Percentiles rank a stretch among this genome's conserved stretches.
These are phyloP conservation scores for Amphimedon queenslandica DNA, from an alignment of 37 sponge, comb jelly and placozoan genomes.

Conservation along the genomic window DNA sequence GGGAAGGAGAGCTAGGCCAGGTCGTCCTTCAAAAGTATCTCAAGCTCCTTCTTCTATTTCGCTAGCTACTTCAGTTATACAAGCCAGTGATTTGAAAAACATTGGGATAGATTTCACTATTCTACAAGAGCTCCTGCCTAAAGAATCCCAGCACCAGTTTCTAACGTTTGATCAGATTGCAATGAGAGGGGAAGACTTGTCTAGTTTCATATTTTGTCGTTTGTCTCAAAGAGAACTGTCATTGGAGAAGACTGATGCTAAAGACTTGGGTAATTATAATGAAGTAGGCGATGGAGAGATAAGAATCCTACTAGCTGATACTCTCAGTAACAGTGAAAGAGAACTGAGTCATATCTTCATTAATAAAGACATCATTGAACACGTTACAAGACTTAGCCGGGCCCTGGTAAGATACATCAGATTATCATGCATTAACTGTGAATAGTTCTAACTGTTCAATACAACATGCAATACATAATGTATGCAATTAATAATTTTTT, in stretches of 20 bases:
- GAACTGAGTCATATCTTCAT: constrained; percentile 16
- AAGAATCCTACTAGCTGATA: constrained; percentile 20
- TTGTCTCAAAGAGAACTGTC: not conserved
- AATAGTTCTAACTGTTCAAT: no score
- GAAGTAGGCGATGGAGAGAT: constrained; percentile 67
- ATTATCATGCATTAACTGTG: no score
- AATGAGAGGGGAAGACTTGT: constrained; percentile 69
- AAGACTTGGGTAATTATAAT: not conserved
- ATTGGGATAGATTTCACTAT: constrained; percentile 31
- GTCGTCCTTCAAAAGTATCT: constrained; percentile 4
- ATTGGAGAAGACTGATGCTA: not conserved
- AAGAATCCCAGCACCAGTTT: not conserved
- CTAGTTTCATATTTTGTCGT: constrained; percentile 37
- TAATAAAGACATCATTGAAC: constrained; percentile 44
- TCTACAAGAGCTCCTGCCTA: constrained; percentile 22
- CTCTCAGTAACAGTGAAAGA: not conserved
- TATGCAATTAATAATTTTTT: no score
- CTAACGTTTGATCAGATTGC: constrained; percentile 48
- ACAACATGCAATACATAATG: no score
- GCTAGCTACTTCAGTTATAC: not conserved
- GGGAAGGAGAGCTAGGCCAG: not conserved
- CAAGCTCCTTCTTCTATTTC: not conserved
- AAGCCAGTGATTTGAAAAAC: constrained; percentile 5
- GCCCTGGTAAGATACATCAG: constrained; percentile 52
- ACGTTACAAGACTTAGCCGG: constrained; percentile 52